Evolutionary conservation across 1,140 invertebrate genomes (phyloP).

Genomic region (Gryllus bimaculatus): DNA sequence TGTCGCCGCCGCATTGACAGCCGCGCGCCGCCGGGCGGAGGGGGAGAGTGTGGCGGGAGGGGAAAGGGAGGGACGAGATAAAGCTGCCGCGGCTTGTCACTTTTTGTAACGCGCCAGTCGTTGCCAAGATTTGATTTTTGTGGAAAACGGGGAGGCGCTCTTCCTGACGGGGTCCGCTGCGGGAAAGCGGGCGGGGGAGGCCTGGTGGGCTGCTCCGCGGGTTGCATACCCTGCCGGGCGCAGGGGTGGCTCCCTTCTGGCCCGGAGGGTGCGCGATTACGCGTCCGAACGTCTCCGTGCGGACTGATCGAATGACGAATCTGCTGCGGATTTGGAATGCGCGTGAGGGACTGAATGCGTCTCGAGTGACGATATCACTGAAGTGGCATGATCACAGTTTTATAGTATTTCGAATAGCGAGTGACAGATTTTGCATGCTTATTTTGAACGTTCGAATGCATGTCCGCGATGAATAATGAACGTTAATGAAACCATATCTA

Average conservation of each 20-base stretch:
- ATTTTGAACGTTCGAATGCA: too few species aligned
- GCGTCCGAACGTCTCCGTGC: not conserved
- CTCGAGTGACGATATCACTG: too few species aligned
- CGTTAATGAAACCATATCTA: too few species aligned
- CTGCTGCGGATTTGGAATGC: not conserved
- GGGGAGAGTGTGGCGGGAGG: too few species aligned
- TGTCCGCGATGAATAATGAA: too few species aligned
- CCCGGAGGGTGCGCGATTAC: not conserved
- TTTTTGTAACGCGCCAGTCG: not conserved
- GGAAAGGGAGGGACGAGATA: not conserved
- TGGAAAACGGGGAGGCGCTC: not conserved
- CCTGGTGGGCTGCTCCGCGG: not conserved
- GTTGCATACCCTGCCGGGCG: not conserved
- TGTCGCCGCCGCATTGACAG: not conserved
- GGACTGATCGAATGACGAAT: not conserved
- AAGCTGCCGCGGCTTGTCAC: not conserved
- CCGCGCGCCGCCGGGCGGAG: too few species aligned
- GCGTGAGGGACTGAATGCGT: too few species aligned
- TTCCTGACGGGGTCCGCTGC: too few species aligned
- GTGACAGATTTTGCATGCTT: too few species aligned
- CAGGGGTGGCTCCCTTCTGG: not conserved
- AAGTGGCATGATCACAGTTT: too few species aligned
- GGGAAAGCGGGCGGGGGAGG: too few species aligned
- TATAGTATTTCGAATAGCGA: too few species aligned
- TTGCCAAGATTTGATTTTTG: slow-evolving; percentile 5